A percentile compares a stretch with the other conserved stretches of the same genome.
Evolutionary conservation across 2,888 invertebrate genomes (phyloP).

Genomic region (Aphodius sticticus): DNA sequence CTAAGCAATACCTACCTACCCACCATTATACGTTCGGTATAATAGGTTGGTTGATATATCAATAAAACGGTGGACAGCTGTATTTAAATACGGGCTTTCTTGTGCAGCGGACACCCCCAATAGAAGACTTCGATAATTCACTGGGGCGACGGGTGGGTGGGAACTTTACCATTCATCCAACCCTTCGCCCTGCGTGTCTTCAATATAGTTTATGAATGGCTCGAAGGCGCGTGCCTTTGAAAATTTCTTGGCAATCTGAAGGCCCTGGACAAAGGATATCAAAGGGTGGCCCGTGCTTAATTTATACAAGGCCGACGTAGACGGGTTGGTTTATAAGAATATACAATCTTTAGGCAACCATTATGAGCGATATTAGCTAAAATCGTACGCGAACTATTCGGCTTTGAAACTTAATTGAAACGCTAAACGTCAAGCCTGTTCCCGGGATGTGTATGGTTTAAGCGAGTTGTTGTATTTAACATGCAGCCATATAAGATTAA

Average conservation of each 20-base stretch:
- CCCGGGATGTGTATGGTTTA: no score
- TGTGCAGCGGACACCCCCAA: not conserved
- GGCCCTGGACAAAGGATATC: not conserved
- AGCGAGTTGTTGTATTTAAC: no score
- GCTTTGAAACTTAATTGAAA: no score
- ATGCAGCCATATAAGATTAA: no score
- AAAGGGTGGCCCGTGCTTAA: not conserved
- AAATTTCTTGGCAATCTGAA: constrained; percentile 4
- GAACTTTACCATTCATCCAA: constrained; percentile 4
- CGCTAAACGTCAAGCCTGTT: no score
- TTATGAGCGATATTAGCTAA: not conserved
- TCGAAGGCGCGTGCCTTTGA: not conserved
- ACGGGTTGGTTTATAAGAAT: not conserved
- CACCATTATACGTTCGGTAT: not conserved
- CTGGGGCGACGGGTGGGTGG: not conserved
- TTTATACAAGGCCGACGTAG: not conserved
- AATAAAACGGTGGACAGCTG: not conserved
- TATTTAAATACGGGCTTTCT: not conserved
- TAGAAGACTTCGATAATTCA: not conserved
- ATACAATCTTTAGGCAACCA: not conserved
- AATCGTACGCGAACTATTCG: no score
- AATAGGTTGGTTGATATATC: not conserved
- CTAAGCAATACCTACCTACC: not conserved
- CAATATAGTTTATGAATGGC: not conserved
- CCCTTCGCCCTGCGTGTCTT: not conserved